Evolutionary conservation across 2,797 vertebrate species (phyloP), one percentile per base, ranked within the genome.

Genomic region (Arremon aurantiirostris): DNA sequence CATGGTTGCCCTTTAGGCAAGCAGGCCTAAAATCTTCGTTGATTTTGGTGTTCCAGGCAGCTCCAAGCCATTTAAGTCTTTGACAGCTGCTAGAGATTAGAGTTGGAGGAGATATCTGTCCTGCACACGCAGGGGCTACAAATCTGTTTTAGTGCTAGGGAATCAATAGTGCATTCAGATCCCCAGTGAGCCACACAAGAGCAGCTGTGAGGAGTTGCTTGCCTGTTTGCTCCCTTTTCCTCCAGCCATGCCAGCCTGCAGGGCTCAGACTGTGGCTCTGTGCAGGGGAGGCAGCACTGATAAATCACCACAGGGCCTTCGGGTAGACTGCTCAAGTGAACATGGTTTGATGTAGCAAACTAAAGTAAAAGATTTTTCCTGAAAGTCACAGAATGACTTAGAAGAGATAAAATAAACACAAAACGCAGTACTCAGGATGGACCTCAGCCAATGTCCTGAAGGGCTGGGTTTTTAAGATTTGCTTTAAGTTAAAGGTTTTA

Each of bases 131-230:
- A 66, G 49, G n/a, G 73, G 70, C 42, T 63, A 71, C 57, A 89
- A 84, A 91, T 91, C 80, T 95, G 70, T 92, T 89, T 82, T 89
- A 92, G 57, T 87, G 50, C 77, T 82, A 37, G 30, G 63, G 66
- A 93, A 90, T 97, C 94, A 78, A 73, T 94, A 79, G 73, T 82
- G 64, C 71, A 91, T 93, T 97, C 82, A 95, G 69, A 80, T 88
- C 81, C 72, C 59, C 88, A 55, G 68, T 27, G 47, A 89, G 68
- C 55, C 77, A 32, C 94, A 89, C 88, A 94, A 86, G 92, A 95
- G 82, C 84, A 95, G 86, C 88, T 96, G 86, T 94, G 75, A 93
- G 80, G 90, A 92, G 80, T 32, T 47, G 57, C 60, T 90, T 68
- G 86, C 56, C 53, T 91, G 60, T 70, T 85, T 0, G 1, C 39